Conservation (phyloP, 2,797 vertebrate genomes). For the Antennarius maculatus region DNA sequence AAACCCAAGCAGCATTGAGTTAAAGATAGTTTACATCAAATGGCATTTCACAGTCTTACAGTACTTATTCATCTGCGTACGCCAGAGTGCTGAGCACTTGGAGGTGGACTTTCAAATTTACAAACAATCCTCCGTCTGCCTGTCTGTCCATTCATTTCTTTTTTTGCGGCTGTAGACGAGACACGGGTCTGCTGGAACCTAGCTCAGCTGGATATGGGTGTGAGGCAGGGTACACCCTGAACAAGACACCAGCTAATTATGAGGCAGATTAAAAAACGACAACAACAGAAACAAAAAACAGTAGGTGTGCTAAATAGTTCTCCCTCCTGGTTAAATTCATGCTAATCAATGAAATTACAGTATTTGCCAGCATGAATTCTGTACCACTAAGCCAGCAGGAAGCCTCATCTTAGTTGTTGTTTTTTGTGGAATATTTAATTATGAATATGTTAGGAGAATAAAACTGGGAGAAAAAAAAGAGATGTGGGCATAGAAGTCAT, state of each 20-base stretch:
- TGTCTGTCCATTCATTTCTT: no score
- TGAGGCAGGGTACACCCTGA: no score
- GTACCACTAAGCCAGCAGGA: slow-evolving; percentile 36
- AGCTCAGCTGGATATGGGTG: no score
- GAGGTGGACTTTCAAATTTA: slow-evolving; percentile 13
- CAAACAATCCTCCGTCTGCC: slow-evolving; percentile 5
- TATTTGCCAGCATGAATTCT: slow-evolving; percentile 17
- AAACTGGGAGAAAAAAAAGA: background rate
- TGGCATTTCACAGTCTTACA: slow-evolving; percentile 3
- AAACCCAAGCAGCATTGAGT: slow-evolving; percentile 14
- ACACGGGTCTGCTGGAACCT: no score
- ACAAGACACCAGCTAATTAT: no score
- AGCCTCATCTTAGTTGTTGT: slow-evolving; percentile 27
- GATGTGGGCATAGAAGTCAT: slow-evolving; percentile 25
- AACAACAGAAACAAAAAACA: slow-evolving; percentile 7
- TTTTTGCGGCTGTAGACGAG: no score
- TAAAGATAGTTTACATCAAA: slow-evolving; percentile 16
- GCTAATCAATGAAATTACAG: slow-evolving; percentile 51
- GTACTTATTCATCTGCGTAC: slow-evolving; percentile 17
- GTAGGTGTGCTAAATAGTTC: slow-evolving; percentile 50
- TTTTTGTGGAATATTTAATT: slow-evolving; percentile 38
- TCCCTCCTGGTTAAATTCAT: slow-evolving; percentile 34
- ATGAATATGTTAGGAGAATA: slow-evolving; percentile 30
- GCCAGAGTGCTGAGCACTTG: background rate
- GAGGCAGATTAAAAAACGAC: no score